phyloP scores from a whole-genome alignment of 1,140 invertebrate genomes.

The Oedothorax gibbosus region DNA sequence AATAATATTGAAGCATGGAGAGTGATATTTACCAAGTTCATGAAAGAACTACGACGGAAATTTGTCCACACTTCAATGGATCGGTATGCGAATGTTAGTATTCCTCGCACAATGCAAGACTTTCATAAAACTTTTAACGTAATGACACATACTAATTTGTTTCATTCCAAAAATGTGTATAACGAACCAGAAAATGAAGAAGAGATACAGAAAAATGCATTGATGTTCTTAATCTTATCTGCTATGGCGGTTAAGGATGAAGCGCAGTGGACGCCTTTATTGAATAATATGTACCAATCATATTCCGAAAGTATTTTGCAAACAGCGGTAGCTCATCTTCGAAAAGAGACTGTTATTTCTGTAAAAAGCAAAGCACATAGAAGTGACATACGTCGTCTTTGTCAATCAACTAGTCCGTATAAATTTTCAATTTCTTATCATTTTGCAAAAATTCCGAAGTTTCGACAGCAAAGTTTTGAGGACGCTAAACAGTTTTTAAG shows the following conservation, averaged over 20 bases:
- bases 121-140: neutral
- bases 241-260: slow-evolving; percentile 76
- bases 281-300: slow-evolving; percentile 80
- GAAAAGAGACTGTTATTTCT: slow-evolving; percentile 73
- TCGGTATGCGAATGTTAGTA: slow-evolving; percentile 40
- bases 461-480: slow-evolving; percentile 34
- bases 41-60: slow-evolving; percentile 63
- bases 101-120: slow-evolving; percentile 49
- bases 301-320: slow-evolving; percentile 76
- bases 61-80: slow-evolving; percentile 52
- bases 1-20: slow-evolving; percentile 58
- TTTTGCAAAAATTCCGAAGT: slow-evolving; percentile 39
- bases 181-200: slow-evolving; percentile 64
- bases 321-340: slow-evolving; percentile 73
- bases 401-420: slow-evolving; percentile 63
- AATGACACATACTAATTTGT: neutral
- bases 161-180: neutral
- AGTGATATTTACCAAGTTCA: slow-evolving; percentile 59
- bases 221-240: slow-evolving; percentile 64
- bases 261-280: slow-evolving; percentile 74
- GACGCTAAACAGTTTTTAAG: slow-evolving; percentile 16
- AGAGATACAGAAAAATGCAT: slow-evolving; percentile 67
- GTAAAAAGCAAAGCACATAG: slow-evolving; percentile 47
- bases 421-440: slow-evolving; percentile 58
- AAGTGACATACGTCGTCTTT: slow-evolving; percentile 13